A percentile compares a stretch with the other conserved stretches of the same genome.
Evolutionary conservation across 1,140 invertebrate species (phyloP).

Genomic region (Nymphalis io): DNA sequence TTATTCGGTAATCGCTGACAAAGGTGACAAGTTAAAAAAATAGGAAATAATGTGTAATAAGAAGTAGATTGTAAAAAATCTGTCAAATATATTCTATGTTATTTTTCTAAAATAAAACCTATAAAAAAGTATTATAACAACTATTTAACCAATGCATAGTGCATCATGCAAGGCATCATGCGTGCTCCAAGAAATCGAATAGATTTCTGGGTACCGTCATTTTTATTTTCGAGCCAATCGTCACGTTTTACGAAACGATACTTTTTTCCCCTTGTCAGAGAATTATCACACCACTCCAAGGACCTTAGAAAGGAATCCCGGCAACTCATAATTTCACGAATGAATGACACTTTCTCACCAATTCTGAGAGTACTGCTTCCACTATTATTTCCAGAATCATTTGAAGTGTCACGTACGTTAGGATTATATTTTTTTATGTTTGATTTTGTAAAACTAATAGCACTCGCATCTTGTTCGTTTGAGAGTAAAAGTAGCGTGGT

Average conservation of each 20-base stretch:
- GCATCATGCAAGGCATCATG: conserved; percentile 15
- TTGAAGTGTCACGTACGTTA: conserved; percentile 34
- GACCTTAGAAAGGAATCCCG: conserved; percentile 67
- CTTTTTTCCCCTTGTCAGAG: conserved; percentile 67
- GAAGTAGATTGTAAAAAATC: no score
- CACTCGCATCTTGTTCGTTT: conserved; percentile 51
- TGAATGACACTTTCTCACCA: conserved; percentile 74
- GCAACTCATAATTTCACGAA: conserved; percentile 63
- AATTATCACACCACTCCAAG: conserved; percentile 76
- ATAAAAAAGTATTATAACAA: no score
- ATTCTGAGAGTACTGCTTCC: conserved; percentile 54
- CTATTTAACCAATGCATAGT: background rate
- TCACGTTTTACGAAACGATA: conserved; percentile 63
- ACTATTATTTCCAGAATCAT: conserved; percentile 48
- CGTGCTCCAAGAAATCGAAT: conserved; percentile 43
- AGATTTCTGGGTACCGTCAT: conserved; percentile 57
- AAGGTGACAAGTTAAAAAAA: background rate
- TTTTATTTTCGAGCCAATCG: conserved; percentile 65
- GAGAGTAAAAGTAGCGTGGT: conserved; percentile 51
- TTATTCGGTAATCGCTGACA: no score
- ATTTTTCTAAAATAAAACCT: no score
- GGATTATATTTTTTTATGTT: conserved; percentile 40
- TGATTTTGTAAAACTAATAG: conserved; percentile 42
- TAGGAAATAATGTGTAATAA: no score
- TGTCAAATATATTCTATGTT: no score